phyloP scores from a whole-genome alignment of 1,140 invertebrate genomes.

The Conus betulinus region DNA sequence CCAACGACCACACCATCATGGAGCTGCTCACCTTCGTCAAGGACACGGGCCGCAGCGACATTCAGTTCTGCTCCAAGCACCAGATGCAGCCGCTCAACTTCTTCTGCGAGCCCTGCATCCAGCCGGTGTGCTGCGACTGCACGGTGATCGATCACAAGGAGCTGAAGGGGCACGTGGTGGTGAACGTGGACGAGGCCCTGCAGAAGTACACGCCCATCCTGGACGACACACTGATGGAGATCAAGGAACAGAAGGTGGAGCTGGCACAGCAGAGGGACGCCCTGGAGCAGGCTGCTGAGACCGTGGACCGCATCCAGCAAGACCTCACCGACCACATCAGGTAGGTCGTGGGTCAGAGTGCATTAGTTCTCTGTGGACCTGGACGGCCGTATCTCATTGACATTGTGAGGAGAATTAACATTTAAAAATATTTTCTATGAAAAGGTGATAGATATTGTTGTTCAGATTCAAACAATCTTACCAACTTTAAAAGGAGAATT shows the following conservation, averaged over 20 bases:
- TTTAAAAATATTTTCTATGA: no score
- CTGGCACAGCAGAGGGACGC: constrained; percentile 58
- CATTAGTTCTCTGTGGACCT: no score
- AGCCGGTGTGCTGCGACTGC: constrained; percentile 71
- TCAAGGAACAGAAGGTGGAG: constrained; percentile 52
- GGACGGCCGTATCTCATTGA: no score
- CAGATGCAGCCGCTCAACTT: constrained; percentile 72
- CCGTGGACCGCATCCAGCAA: constrained; percentile 64
- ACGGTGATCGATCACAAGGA: constrained; percentile 72
- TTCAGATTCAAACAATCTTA: no score
- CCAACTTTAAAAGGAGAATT: no score
- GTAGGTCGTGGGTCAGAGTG: neutral
- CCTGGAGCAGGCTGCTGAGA: constrained; percentile 62
- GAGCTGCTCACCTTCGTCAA: constrained; percentile 66
- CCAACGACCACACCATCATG: constrained; percentile 69
- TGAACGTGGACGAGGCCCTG: constrained; percentile 70
- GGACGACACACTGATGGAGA: constrained; percentile 63
- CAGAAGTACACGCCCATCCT: constrained; percentile 68
- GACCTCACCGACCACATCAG: constrained; percentile 62
- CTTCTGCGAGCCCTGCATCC: constrained; percentile 71
- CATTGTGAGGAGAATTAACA: no score
- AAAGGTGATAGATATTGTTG: no score
- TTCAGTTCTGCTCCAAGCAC: constrained; percentile 69
- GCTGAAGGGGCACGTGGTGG: constrained; percentile 63
- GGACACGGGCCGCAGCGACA: constrained; percentile 60